These are phyloP conservation scores for Eurosta solidaginis DNA, from an alignment of 1,140 invertebrate species.

Conservation along the genomic window DNA sequence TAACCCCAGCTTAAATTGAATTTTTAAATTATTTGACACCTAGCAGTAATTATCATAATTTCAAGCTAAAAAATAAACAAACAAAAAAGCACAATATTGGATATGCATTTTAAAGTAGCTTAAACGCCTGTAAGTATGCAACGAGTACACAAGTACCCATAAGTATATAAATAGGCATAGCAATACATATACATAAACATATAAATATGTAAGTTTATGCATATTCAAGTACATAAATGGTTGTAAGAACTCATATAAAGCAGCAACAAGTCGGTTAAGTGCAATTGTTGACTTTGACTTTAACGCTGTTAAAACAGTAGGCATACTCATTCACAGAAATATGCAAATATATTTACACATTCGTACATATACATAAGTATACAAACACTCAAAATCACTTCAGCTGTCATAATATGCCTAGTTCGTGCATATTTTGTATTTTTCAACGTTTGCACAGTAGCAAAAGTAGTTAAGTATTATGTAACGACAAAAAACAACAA, in stretches of 20 bases:
- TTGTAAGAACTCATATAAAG: neutral
- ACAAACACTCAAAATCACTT: constrained; percentile 18
- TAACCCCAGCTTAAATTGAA: neutral
- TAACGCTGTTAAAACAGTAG: neutral
- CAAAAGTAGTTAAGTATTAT: neutral
- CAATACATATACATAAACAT: neutral
- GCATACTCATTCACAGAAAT: no score
- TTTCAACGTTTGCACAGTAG: neutral
- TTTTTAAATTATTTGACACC: constrained; percentile 1
- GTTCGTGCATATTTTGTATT: neutral
- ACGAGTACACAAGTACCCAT: neutral
- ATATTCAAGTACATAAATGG: neutral
- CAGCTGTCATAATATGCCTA: constrained; percentile 25
- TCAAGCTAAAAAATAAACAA: no score
- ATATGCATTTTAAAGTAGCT: neutral
- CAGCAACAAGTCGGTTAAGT: constrained; percentile 28
- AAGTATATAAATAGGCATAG: neutral
- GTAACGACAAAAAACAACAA: neutral
- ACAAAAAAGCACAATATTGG: neutral
- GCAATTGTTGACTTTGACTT: constrained; percentile 14
- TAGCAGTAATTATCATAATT: neutral
- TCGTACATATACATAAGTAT: no score
- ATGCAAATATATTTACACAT: no score
- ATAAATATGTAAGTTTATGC: neutral
- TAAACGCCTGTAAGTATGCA: neutral